Conservation (phyloP, 2,797 vertebrate species). For the Hippocampus kuda region DNA sequence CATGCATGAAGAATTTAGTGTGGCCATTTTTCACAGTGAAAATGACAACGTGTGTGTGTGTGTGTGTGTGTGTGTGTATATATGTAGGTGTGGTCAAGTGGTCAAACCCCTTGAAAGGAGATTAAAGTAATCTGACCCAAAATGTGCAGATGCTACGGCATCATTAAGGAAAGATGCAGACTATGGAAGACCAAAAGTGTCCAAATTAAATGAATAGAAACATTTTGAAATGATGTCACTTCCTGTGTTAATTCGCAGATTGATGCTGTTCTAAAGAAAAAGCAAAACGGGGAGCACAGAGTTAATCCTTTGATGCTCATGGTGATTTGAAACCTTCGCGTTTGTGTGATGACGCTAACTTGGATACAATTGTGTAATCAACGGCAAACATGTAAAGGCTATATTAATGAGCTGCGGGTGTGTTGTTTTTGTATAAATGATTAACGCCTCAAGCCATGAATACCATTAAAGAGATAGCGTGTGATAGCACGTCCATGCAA, state of each 20-base stretch:
- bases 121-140: not conserved
- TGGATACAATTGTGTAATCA: not conserved
- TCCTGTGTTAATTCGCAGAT: no score
- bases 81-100: not conserved
- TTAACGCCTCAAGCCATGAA: not conserved
- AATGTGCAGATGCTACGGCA: not conserved
- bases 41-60: not conserved
- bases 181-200: no score
- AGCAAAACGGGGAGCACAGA: not conserved
- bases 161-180: not conserved
- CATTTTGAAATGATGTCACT: no score
- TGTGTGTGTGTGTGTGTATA: no score
- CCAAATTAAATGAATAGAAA: no score
- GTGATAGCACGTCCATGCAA: not conserved
- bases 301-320: not conserved
- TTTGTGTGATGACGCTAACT: not conserved
- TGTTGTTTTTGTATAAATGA: not conserved
- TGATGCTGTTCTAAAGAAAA: not conserved
- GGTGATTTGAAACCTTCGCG: not conserved
- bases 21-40: no score
- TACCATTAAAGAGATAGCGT: not conserved
- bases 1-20: no score
- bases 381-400: not conserved
- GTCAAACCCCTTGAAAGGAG: not conserved
- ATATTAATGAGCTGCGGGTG: not conserved